phyloP scores from a whole-genome alignment of 1,140 invertebrate species.

The Drosophila varians region DNA sequence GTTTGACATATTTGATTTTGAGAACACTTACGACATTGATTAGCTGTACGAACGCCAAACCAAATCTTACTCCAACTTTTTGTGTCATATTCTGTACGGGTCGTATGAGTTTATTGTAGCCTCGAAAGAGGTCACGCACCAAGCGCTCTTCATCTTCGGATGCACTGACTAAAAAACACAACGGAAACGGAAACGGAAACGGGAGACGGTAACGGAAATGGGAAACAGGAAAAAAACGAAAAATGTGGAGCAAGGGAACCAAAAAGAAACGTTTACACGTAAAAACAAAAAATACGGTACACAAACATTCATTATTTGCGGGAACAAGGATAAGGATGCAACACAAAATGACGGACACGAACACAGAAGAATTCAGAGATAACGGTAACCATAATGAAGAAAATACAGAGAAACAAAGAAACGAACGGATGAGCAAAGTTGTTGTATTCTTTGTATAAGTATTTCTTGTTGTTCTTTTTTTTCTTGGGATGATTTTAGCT shows the following conservation, averaged over 20 bases:
- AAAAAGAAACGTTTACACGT: neutral
- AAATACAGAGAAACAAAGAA: slow-evolving; percentile 65
- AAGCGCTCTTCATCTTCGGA: slow-evolving; percentile 97
- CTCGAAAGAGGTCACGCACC: slow-evolving; percentile 97
- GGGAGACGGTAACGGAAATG: neutral
- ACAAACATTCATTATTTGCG: neutral
- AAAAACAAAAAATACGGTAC: neutral
- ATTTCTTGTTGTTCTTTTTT: slow-evolving; percentile 49
- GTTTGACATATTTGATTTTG: slow-evolving; percentile 61
- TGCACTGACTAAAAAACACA: slow-evolving; percentile 79
- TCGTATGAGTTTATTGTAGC: slow-evolving; percentile 99
- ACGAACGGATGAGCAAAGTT: slow-evolving; percentile 72
- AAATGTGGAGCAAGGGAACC: slow-evolving; percentile 35
- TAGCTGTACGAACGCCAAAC: slow-evolving; percentile 98
- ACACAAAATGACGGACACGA: neutral
- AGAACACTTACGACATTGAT: slow-evolving; percentile 97
- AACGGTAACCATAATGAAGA: slow-evolving; percentile 29
- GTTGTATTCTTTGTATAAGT: slow-evolving; percentile 54
- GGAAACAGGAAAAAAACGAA: slow-evolving; percentile 10
- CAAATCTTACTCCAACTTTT: slow-evolving; percentile 97
- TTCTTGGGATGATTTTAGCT: slow-evolving; percentile 60
- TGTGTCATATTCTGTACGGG: slow-evolving; percentile 99
- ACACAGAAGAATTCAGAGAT: slow-evolving; percentile 12
- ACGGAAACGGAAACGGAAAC: slow-evolving; percentile 25
- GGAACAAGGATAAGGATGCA: neutral